Evolutionary conservation across 1,140 invertebrate genomes (phyloP), one percentile per base, ranked within the genome.

Genomic region (Neomicropteryx cornuta): DNA sequence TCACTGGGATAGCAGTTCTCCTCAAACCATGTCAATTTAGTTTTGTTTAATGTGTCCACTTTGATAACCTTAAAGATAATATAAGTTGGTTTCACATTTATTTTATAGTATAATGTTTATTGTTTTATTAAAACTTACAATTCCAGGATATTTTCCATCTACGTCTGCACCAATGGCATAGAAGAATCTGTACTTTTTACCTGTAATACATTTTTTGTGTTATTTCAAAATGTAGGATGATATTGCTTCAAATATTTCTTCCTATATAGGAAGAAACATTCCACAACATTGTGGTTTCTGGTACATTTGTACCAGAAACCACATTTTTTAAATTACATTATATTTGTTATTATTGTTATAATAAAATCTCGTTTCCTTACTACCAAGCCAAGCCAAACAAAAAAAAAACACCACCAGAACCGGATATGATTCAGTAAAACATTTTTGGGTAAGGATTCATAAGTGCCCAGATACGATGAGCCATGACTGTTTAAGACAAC

Each of bases 141-240:
- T 77, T 51, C 86, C 87, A 4, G 86, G 84, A 65, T 84, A 82
- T 2, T 79, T 72, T 3, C 75, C 62, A 55, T 90, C 86, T 2
- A 90, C 83, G 59, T 91, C 87, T 10, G 83, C 82, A 42, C 84
- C 87, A 30, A 91, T 89, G 0, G 85, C 87, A 52, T 93, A 94
- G 55, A 91, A 92, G 57, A 84, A 93, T 38, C 76, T 68, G 55
- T 94, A 93, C 5, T 71, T 63, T 43, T 66, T 73, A 29, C 71
- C 75, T 71, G 49, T 45, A 17, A 33, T 45, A 45, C 33, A 33
- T 32, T 32, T 31, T 17, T 10, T 30, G 33, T 22, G 10, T 1
- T n/a, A n/a, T n/a, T n/a, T n/a, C n/a, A n/a, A n/a, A 3, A 18
- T 36, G 3, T 22, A 3, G 16, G 19, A 4, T 0, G 29, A 13